Evolutionary conservation across 2,888 invertebrate genomes (phyloP).

Genomic region (Clanis bilineata): DNA sequence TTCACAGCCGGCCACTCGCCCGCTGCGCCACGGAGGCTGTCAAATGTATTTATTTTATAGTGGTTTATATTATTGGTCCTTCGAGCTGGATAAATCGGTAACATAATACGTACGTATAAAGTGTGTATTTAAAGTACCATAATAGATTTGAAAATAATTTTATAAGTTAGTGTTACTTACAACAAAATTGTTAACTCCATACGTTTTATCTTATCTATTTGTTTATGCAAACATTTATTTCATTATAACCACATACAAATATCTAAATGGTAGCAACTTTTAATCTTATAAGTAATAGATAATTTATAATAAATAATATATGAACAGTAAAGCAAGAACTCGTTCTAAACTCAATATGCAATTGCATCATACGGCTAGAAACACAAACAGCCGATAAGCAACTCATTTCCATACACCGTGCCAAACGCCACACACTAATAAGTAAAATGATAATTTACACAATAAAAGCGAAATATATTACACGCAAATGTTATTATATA

Average conservation of each 20-base stretch:
- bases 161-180: no score
- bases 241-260: background rate
- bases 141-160: no score
- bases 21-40: no score
- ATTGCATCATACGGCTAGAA: background rate
- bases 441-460: constrained; percentile 49
- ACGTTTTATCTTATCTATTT: background rate
- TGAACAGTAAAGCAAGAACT: background rate
- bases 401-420: constrained; percentile 36
- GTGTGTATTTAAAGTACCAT: no score
- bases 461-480: constrained; percentile 55
- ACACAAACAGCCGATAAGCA: constrained; percentile 23
- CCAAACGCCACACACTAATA: constrained; percentile 43
- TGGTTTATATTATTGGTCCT: no score
- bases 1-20: no score
- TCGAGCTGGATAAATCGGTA: no score
- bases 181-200: background rate
- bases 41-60: no score
- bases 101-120: no score
- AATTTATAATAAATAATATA: constrained; percentile 1
- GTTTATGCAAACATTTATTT: background rate
- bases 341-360: background rate
- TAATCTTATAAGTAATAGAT: background rate
- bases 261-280: background rate
- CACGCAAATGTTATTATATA: constrained; percentile 55